Evolutionary conservation across 2,888 invertebrate genomes (phyloP).

Genomic region (Pteria penguin): DNA sequence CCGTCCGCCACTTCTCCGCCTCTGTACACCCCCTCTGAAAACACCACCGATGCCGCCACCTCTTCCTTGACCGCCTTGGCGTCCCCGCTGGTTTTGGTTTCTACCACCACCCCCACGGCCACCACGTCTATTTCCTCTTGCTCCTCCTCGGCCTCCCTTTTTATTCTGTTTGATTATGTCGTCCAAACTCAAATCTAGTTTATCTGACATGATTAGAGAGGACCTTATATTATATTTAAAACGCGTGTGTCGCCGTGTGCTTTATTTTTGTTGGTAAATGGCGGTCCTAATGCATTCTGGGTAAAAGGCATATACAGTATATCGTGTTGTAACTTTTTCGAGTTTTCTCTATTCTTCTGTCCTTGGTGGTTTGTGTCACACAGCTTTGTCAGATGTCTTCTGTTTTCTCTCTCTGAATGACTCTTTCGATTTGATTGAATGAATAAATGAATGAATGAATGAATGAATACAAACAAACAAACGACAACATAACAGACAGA

Average conservation of each 20-base stretch:
- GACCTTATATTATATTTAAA: background rate
- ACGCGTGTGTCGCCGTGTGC: slow-evolving; percentile 21
- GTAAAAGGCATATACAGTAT: too few species aligned
- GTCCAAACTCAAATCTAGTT: slow-evolving; percentile 98
- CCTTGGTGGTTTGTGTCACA: too few species aligned
- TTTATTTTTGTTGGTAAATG: slow-evolving; percentile 44
- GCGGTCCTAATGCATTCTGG: slow-evolving; percentile 54
- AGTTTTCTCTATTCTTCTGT: too few species aligned
- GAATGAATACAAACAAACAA: too few species aligned
- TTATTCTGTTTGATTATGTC: slow-evolving; percentile 93
- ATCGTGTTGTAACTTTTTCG: too few species aligned
- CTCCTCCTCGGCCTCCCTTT: slow-evolving; percentile 81
- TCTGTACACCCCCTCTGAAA: slow-evolving; percentile 75
- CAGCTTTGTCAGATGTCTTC: too few species aligned
- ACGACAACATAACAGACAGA: too few species aligned
- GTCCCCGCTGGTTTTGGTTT: slow-evolving; percentile 74
- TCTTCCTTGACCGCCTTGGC: slow-evolving; percentile 55
- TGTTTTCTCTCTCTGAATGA: too few species aligned
- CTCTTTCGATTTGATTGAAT: too few species aligned
- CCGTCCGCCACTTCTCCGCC: slow-evolving; percentile 53
- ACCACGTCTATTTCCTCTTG: slow-evolving; percentile 78
- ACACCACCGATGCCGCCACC: slow-evolving; percentile 81
- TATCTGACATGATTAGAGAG: slow-evolving; percentile 89
- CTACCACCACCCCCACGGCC: slow-evolving; percentile 75
- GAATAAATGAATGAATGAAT: too few species aligned